Percentiles rank a stretch among this genome's conserved stretches.
phyloP scores from a whole-genome alignment of 2,113 vertebrate genomes.

The Psophia crepitans region DNA sequence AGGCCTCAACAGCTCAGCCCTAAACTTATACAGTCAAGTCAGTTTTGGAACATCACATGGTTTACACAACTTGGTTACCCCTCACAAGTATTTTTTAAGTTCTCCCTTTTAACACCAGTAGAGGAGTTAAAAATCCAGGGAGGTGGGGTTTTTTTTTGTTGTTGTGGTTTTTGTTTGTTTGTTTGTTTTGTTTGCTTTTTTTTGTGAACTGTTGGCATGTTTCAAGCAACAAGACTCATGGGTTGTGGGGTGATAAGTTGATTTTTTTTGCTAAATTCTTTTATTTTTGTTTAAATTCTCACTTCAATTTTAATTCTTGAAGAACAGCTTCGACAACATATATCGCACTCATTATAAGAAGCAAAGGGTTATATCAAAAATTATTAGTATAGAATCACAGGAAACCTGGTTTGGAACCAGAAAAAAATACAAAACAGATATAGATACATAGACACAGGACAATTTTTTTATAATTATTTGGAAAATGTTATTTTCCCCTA shows the following conservation, averaged over 20 bases:
- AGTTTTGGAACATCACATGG: background rate
- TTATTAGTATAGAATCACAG: constrained; percentile 99
- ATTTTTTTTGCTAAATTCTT: constrained; percentile 92
- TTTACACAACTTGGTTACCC: background rate
- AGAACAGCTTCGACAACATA: constrained; percentile 99
- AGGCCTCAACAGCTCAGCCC: background rate
- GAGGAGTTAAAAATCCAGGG: background rate
- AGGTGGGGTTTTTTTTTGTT: background rate
- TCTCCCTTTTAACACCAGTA: background rate
- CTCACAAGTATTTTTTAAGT: background rate
- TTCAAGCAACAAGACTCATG: constrained; percentile 89
- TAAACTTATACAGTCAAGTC: background rate
- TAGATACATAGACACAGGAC: constrained; percentile 99
- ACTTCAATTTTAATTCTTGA: constrained; percentile 99
- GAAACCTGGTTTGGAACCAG: constrained; percentile 99
- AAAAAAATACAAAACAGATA: constrained; percentile 99
- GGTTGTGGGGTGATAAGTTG: constrained; percentile 46
- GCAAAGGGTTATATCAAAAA: constrained; percentile 99
- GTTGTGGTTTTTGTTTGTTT: background rate
- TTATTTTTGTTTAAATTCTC: constrained; percentile 99
- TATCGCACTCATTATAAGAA: constrained; percentile 99
- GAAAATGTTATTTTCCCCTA: constrained; percentile 98
- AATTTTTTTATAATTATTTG: constrained; percentile 99
- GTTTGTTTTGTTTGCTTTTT: background rate
- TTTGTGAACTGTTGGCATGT: constrained; percentile 33